A percentile compares a stretch with the other conserved stretches of the same genome.
Conservation (phyloP, 2,113 vertebrate species). For the Elephantulus edwardii region DNA sequence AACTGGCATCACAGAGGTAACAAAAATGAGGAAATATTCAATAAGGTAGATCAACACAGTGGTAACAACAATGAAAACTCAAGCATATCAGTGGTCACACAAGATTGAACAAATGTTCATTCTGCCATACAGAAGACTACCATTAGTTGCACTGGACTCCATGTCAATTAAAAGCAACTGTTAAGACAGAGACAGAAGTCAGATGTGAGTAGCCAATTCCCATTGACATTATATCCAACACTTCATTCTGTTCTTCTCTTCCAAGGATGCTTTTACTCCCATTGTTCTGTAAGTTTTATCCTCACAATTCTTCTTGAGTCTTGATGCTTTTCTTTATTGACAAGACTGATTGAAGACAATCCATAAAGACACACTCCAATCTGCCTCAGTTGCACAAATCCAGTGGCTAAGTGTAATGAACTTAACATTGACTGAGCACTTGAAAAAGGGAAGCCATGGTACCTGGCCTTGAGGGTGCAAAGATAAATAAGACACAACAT, state of each 20-base stretch:
- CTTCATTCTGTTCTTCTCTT: not conserved
- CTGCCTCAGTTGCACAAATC: not conserved
- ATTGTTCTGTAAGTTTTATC: not conserved
- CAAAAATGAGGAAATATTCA: not conserved
- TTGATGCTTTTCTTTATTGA: not conserved
- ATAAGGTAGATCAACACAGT: not conserved
- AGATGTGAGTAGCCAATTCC: not conserved
- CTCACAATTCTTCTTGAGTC: not conserved
- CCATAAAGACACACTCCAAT: not conserved
- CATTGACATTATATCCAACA: not conserved
- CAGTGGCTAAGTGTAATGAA: not conserved
- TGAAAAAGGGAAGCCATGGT: not conserved
- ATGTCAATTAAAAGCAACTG: not conserved
- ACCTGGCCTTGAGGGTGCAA: not conserved
- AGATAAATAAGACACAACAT: not conserved
- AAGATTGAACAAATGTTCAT: not conserved
- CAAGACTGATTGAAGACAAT: not conserved
- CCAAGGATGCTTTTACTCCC: not conserved
- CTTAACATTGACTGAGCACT: not conserved
- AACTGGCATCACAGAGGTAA: too few relatives aligned
- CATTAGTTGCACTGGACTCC: not conserved
- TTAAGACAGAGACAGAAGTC: not conserved
- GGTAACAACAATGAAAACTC: not conserved
- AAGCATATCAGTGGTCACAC: not conserved
- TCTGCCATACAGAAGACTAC: not conserved